phyloP scores from a whole-genome alignment of 2,888 invertebrate species.

The Achlya flavicornis region DNA sequence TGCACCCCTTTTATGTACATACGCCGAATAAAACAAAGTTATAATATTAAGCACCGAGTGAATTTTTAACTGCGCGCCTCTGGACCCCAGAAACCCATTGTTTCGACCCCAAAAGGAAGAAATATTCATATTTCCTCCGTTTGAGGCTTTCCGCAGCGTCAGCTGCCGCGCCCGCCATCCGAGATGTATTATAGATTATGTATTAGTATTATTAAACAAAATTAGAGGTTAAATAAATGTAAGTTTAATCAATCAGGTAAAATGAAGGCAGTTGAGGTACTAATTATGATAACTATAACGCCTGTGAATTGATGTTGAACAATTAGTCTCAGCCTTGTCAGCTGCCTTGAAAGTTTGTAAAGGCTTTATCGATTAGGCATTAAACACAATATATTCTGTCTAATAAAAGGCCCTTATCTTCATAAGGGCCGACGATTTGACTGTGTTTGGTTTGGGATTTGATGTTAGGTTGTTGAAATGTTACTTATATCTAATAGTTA shows the following conservation, averaged over 20 bases:
- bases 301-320: neutral
- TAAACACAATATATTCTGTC: neutral
- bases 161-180: too few relatives aligned
- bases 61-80: too few relatives aligned
- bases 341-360: neutral
- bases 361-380: neutral
- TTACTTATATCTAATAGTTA: neutral
- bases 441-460: neutral
- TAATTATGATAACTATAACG: neutral
- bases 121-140: too few relatives aligned
- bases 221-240: neutral
- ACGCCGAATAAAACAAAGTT: too few relatives aligned
- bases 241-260: constrained; percentile 8
- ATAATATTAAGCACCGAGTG: too few relatives aligned
- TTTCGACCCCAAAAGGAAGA: too few relatives aligned
- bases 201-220: too few relatives aligned
- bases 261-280: neutral
- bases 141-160: too few relatives aligned
- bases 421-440: too few relatives aligned
- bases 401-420: neutral
- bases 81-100: too few relatives aligned
- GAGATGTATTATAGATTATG: too few relatives aligned
- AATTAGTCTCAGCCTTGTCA: neutral
- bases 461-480: neutral
- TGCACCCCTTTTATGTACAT: too few relatives aligned